These are phyloP conservation scores for Caenorhabditis sp. DNA, from an alignment of 2,888 invertebrate genomes.

Conservation along the genomic window DNA sequence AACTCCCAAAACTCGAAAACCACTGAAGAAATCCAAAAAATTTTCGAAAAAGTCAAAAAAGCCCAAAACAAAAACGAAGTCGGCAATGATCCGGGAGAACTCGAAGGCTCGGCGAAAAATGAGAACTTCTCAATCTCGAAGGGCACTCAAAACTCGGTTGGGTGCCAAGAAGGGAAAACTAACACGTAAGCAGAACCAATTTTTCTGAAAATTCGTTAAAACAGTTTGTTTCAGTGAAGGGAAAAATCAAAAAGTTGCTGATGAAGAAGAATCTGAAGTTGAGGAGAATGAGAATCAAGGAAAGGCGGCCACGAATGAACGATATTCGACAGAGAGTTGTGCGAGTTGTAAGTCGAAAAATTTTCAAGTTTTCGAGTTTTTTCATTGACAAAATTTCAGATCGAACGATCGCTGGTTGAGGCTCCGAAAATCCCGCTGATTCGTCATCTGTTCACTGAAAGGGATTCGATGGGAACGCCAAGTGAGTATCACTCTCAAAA, in stretches of 20 bases:
- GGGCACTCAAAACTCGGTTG: not conserved
- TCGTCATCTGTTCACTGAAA: constrained; percentile 43
- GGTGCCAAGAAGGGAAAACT: not conserved
- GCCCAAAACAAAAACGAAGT: not conserved
- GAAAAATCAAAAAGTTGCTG: not conserved
- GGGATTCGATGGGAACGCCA: constrained; percentile 52
- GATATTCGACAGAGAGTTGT: constrained; percentile 29
- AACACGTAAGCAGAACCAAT: not conserved
- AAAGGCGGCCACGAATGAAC: not conserved
- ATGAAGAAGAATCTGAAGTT: constrained; percentile 4
- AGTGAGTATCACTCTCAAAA: constrained; percentile 14
- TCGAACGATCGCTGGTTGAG: constrained; percentile 57
- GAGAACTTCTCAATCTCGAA: not conserved
- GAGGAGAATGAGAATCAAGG: not conserved
- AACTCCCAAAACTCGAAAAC: not conserved
- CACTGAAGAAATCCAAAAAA: constrained; percentile 10
- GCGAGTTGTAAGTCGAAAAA: constrained; percentile 31
- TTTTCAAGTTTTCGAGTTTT: too few species aligned
- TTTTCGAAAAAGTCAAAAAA: not conserved
- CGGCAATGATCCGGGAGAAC: not conserved
- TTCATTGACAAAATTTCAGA: too few species aligned
- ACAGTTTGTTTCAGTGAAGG: constrained; percentile 6
- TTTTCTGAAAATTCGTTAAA: not conserved
- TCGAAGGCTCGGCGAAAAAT: too few species aligned
- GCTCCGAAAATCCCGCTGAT: constrained; percentile 45